Base-by-base conservation (phyloP, 2,113 vertebrate genomes). In the Labeo rohita region DNA sequence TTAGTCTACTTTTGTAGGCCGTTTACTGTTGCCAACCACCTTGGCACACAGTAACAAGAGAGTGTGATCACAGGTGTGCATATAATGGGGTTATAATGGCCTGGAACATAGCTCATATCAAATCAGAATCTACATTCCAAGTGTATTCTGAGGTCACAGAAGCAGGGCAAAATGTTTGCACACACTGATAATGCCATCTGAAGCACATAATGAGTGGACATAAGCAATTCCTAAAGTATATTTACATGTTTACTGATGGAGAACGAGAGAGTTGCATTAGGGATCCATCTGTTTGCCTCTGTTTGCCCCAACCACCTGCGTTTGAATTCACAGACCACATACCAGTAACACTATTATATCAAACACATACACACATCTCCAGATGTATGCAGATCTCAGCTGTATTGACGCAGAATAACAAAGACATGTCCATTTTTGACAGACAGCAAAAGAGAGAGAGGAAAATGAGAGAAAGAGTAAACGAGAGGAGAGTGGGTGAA, bases 381-480 rank as follows among this genome's bases (percentile, higher is more conserved):
- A 49, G 13, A 28, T 81, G 36, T 21, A 43, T 70, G 68, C 39
- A 39, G 8, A 10, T n/a, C 50, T 79, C 28, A 34, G 23, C 49
- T 47, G 43, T 81, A 43, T 0, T n/a, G 61, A 81, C 23, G 18
- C 43, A 10, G 15, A 82, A 21, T 50, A 50, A 16, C 36, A 80
- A 63, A 68, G 59, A 68, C 15, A 45, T 50, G 45, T 81, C 43
- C 13, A 18, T 65, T 43, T 80, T 80, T 80, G 66, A 72, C 76
- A 83, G 75, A 74, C 72, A 86, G 23, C 52, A 73, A 13, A 74
- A 66, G 1, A n/a, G 39, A 39, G n/a, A 10, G 47, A 49, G 36
- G 49, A 56, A 65, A 52, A 49, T 34, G 45, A 75, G 54, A 34
- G 59, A 56, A 21, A 68, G 36, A 70, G 39, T 28, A 36, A 75